Percentiles rank a stretch among this genome's conserved stretches.
Conservation (phyloP, 2,888 invertebrate species). For the Adela reaumurella region DNA sequence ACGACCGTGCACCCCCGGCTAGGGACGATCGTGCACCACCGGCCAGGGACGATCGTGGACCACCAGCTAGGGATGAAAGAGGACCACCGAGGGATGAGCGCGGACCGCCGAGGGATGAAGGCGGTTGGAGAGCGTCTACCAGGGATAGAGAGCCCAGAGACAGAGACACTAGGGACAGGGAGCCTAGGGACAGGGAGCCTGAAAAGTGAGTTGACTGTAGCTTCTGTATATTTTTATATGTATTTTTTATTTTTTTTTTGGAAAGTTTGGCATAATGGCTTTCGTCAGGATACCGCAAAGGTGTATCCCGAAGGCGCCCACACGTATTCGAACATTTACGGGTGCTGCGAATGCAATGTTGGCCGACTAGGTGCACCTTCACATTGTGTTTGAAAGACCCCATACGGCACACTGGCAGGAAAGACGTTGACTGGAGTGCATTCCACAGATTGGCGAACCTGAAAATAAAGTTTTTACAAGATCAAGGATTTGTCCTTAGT, state of each 20-base stretch:
- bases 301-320: too few species aligned
- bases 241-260: neutral
- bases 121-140: slow-evolving; percentile 26
- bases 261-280: too few species aligned
- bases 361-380: too few species aligned
- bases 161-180: slow-evolving; percentile 20
- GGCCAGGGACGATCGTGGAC: slow-evolving; percentile 10
- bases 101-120: slow-evolving; percentile 20
- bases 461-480: too few species aligned
- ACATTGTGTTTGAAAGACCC: too few species aligned
- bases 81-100: slow-evolving; percentile 13
- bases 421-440: too few species aligned
- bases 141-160: slow-evolving; percentile 12
- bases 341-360: too few species aligned
- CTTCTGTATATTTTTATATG: neutral
- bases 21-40: slow-evolving; percentile 8
- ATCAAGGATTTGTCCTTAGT: too few species aligned
- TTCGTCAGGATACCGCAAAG: too few species aligned
- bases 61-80: slow-evolving; percentile 4
- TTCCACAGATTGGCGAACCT: too few species aligned
- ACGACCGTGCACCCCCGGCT: neutral
- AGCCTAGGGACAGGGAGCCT: slow-evolving; percentile 21
- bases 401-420: too few species aligned
- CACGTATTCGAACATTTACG: too few species aligned
- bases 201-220: slow-evolving; percentile 14